Base-by-base conservation (phyloP, 2,797 vertebrate species). In the Ambastaia sidthimunki region DNA sequence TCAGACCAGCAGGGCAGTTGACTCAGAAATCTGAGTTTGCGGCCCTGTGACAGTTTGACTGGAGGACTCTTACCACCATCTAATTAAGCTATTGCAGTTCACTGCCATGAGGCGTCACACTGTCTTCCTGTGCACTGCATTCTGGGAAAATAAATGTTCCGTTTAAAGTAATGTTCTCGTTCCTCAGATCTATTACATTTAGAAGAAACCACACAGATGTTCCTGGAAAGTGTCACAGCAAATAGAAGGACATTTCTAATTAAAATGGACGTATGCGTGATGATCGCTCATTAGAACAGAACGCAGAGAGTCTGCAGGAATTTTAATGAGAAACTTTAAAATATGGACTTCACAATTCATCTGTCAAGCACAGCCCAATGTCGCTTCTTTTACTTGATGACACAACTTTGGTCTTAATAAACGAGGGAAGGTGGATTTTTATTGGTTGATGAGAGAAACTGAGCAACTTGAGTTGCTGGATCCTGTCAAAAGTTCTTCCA, bases 241-340 rank as follows among this genome's bases (percentile, higher is more conserved):
- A 74, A 74, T 19, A 80, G 77, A 67, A 54, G 71, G 71, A 80
- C 72, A 80, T 47, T 71, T 16, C 9, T 82, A 86, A 90, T 89
- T 87, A 83, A 87, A 89, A 88, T 85, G 52, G 79, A 83, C 78
- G 85, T 23, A 81, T 86, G 83, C 79, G 79, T 65, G 81, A 69
- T 60, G 80, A 83, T 80, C 71, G 66, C 80, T 86, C 74, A 21
- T 84, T 44, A 44, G 41, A 44, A 44, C 83, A 85, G 80, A 86
- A 66, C 65, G 2, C 41, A 44, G 41, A 11, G 23, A 78, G 84
- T 82, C 80, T 76, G 73, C 74, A 71, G 78, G 75, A 66, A 80
- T 83, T 82, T 80, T 83, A 82, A 88, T 86, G 80, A 44, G 19
- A 41, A 78, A 71, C 47, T 71, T 73, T 48, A 54, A 63, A 80